Percentiles rank a stretch among this genome's conserved stretches.
These are phyloP conservation scores for Lasioglossum lativentre DNA, from an alignment of 2,888 invertebrate genomes.

Conservation along the genomic window DNA sequence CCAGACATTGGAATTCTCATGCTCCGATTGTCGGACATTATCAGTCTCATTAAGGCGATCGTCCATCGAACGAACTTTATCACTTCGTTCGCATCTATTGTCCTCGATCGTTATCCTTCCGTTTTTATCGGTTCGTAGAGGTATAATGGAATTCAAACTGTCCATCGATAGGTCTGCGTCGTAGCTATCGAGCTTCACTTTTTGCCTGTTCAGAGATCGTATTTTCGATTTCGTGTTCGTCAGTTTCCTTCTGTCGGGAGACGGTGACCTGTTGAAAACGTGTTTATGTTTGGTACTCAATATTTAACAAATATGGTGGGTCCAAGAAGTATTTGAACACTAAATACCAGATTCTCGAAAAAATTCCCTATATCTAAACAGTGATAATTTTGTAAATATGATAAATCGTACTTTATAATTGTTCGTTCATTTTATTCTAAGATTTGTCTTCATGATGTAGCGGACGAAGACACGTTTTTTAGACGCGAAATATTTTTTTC, in stretches of 20 bases:
- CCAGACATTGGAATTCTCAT: conserved; percentile 75
- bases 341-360: too few species aligned
- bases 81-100: conserved; percentile 70
- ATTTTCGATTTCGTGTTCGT: conserved; percentile 74
- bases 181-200: conserved; percentile 76
- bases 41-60: conserved; percentile 35
- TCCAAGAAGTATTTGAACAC: background rate
- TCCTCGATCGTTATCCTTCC: conserved; percentile 84
- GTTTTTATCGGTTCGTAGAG: conserved; percentile 86
- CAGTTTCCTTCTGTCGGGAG: conserved; percentile 78
- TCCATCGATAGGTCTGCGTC: conserved; percentile 82
- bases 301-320: background rate
- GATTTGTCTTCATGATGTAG: too few species aligned
- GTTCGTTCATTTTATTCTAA: too few species aligned
- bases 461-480: too few species aligned
- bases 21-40: conserved; percentile 42
- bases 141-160: conserved; percentile 83
- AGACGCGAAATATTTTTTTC: too few species aligned
- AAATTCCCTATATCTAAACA: too few species aligned
- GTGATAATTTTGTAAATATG: too few species aligned
- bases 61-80: conserved; percentile 19
- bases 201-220: conserved; percentile 67
- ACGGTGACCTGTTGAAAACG: conserved; percentile 76
- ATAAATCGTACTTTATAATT: too few species aligned
- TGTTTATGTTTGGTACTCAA: background rate